Evolutionary conservation across 2,888 invertebrate species (phyloP).

Genomic region (Lochmaea capreae): DNA sequence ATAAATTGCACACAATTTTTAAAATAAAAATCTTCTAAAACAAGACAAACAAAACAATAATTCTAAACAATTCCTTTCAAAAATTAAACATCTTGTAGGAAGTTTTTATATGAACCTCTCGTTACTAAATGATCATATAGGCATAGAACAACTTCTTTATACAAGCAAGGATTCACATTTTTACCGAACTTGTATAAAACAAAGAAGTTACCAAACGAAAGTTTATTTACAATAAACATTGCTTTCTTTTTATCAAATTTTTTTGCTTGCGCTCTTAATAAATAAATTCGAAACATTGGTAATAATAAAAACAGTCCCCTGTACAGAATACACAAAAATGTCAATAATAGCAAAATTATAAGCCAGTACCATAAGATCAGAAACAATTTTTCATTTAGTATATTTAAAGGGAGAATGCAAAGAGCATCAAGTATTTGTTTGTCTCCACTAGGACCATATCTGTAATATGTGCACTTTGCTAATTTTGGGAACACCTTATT

Average conservation of each 20-base stretch:
- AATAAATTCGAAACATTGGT: conserved; percentile 71
- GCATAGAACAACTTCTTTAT: conserved; percentile 70
- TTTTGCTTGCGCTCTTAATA: conserved; percentile 73
- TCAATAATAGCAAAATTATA: conserved; percentile 72
- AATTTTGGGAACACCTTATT: conserved; percentile 76
- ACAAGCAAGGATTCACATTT: conserved; percentile 79
- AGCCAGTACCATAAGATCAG: conserved; percentile 83
- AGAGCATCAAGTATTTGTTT: conserved; percentile 72
- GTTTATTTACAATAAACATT: conserved; percentile 66
- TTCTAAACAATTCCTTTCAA: not conserved
- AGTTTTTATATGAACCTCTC: conserved; percentile 39
- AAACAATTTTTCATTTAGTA: conserved; percentile 84
- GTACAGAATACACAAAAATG: conserved; percentile 75
- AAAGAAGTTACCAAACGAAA: conserved; percentile 82
- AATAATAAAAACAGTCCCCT: conserved; percentile 71
- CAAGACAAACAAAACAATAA: not conserved
- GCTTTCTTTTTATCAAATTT: conserved; percentile 68
- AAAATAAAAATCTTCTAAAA: not conserved
- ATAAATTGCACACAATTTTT: not conserved
- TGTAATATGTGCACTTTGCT: conserved; percentile 73
- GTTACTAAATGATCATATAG: conserved; percentile 47
- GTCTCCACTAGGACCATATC: conserved; percentile 72
- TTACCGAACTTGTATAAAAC: conserved; percentile 79
- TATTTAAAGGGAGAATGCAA: conserved; percentile 82
- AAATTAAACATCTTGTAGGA: conserved; percentile 33